Percentiles rank a stretch among this genome's conserved stretches.
Evolutionary conservation across 2,888 invertebrate genomes (phyloP).

Genomic region (Gandaritis pyraliata): DNA sequence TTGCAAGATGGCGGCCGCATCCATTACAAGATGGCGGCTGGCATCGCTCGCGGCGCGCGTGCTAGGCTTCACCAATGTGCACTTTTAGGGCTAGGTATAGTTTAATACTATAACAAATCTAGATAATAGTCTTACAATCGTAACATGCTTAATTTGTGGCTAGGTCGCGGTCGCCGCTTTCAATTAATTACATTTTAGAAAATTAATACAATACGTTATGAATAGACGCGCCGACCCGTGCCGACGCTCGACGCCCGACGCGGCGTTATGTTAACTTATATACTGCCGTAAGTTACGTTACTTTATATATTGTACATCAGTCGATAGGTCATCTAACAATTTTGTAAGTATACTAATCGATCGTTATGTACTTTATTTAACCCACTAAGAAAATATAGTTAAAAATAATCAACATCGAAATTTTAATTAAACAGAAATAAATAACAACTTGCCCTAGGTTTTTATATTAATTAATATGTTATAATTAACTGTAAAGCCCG

Average conservation of each 20-base stretch:
- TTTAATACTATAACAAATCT: conserved; percentile 80
- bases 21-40: too few relatives aligned
- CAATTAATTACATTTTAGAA: conserved; percentile 80
- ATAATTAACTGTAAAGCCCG: conserved; percentile 83
- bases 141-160: conserved; percentile 77
- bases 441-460: conserved; percentile 86
- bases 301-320: conserved; percentile 84
- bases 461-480: conserved; percentile 80
- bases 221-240: conserved; percentile 59
- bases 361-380: conserved; percentile 83
- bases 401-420: conserved; percentile 82
- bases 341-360: conserved; percentile 81
- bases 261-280: conserved; percentile 78
- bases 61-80: conserved; percentile 50
- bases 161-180: conserved; percentile 75
- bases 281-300: conserved; percentile 82
- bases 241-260: conserved; percentile 46
- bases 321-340: conserved; percentile 82
- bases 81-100: conserved; percentile 72
- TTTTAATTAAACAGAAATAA: conserved; percentile 83
- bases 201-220: conserved; percentile 81
- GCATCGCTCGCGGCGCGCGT: conserved; percentile 40
- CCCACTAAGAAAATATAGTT: conserved; percentile 76
- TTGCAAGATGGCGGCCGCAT: conserved; percentile 31
- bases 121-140: conserved; percentile 82